Evolutionary conservation across 2,797 vertebrate species (phyloP).

Genomic region (Champsocephalus gunnari): DNA sequence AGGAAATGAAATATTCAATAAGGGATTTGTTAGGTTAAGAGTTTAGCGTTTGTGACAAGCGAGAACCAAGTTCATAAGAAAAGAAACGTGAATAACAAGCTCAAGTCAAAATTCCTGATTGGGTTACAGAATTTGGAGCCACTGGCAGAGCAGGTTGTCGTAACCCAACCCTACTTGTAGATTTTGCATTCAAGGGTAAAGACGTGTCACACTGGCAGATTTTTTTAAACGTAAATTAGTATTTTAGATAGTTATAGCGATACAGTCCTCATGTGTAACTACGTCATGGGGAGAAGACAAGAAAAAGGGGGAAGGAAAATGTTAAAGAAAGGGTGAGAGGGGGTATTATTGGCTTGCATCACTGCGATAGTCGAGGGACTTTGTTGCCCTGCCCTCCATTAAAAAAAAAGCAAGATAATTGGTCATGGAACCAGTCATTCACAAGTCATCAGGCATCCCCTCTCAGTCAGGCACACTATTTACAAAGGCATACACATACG

Average conservation of each 20-base stretch:
- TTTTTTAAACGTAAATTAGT: background rate
- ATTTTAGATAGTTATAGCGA: slow-evolving; percentile 13
- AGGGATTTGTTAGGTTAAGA: background rate
- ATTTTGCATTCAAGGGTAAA: slow-evolving; percentile 9
- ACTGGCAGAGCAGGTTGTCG: background rate
- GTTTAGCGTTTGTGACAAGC: background rate
- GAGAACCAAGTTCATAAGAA: background rate
- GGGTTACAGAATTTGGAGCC: background rate
- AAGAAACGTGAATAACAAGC: no score
- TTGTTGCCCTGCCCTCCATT: slow-evolving; percentile 20
- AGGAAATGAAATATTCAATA: background rate
- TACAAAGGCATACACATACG: slow-evolving; percentile 79
- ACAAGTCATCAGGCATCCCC: slow-evolving; percentile 55
- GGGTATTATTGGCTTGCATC: slow-evolving; percentile 60
- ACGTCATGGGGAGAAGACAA: slow-evolving; percentile 27
- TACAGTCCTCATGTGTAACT: slow-evolving; percentile 16
- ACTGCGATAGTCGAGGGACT: slow-evolving; percentile 47
- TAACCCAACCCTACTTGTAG: slow-evolving; percentile 6
- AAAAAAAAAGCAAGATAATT: slow-evolving; percentile 47
- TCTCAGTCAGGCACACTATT: slow-evolving; percentile 76
- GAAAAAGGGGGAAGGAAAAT: slow-evolving; percentile 6
- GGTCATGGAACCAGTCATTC: slow-evolving; percentile 66
- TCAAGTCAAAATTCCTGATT: background rate
- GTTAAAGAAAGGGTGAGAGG: slow-evolving; percentile 25
- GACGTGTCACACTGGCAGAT: slow-evolving; percentile 13